A percentile compares a stretch with the other conserved stretches of the same genome.
Conservation (phyloP, 2,888 invertebrate species). For the Phytoseiulus persimilis region DNA sequence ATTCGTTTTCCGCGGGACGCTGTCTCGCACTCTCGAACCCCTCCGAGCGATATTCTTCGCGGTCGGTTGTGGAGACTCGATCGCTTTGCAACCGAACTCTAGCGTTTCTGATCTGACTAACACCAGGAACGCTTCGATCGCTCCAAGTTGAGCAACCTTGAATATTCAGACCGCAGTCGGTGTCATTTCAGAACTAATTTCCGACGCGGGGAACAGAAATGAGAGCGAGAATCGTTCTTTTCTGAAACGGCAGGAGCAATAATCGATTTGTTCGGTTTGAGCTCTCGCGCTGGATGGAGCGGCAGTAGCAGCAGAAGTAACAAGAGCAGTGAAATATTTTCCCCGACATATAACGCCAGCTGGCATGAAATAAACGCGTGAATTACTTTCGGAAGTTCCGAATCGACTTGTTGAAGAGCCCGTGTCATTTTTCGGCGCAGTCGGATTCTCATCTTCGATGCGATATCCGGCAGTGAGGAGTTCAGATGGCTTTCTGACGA, state of each 20-base stretch:
- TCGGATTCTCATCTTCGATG: background rate
- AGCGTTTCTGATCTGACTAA: too few relatives aligned
- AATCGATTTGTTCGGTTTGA: background rate
- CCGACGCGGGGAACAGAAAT: too few relatives aligned
- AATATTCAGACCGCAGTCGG: too few relatives aligned
- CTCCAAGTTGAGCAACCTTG: too few relatives aligned
- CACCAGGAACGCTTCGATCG: too few relatives aligned
- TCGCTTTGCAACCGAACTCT: background rate
- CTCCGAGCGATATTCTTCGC: background rate
- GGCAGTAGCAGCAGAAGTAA: background rate
- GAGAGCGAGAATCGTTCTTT: background rate
- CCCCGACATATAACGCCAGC: too few relatives aligned
- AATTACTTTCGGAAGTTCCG: background rate
- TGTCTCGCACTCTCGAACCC: background rate
- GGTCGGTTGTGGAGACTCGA: background rate
- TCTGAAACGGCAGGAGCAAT: background rate
- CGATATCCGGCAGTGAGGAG: background rate
- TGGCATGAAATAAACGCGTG: background rate
- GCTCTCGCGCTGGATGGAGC: background rate
- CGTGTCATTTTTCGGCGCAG: background rate
- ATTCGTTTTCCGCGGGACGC: background rate
- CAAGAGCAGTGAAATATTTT: background rate
- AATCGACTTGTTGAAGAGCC: background rate
- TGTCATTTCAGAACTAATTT: too few relatives aligned
- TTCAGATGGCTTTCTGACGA: too few relatives aligned